Evolutionary conservation across 2,888 invertebrate species (phyloP), one percentile per base, ranked within the genome.

Genomic region (Athetis lepigone): DNA sequence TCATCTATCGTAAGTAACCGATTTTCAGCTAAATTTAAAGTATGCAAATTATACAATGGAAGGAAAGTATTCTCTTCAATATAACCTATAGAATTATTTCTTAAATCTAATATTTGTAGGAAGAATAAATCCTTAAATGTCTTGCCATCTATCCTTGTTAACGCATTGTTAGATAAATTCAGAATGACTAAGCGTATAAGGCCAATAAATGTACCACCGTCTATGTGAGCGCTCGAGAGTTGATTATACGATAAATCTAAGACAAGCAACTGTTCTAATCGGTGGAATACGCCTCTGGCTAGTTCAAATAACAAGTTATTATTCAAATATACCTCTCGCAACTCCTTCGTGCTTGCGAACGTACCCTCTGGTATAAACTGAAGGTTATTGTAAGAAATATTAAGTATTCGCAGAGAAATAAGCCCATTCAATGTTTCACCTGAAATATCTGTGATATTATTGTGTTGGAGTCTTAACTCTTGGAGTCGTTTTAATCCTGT

Each of bases 41-140:
- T 98, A 90, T 98, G 98, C 79, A 99, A 95, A 92, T 98, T 98
- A 92, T 98, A 98, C 61, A 98, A 95, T 9, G 98, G 97, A 80
- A 97, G 93, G 86, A 99, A 98, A 55, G 98, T 97, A 85, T 98
- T 98, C 81, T 98, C 97, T 91, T 98, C 98, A 84, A 98, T 97
- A 83, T 97, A 97, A 39, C 97, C 97, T 76, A 98, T 98, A 18
- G 97, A 97, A 88, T 98, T 98, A 89, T 98, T 98, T 82, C 97
- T 96, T 89, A 98, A 95, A 92, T 98, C 97, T 82, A 98, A 96
- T 78, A 98, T 98, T 92, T 98, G 98, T 60, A 98, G 95, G 88
- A 98, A 98, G 90, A 97, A 97, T 80, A 98, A 94, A 90, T 98
- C 98, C 89, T 97, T 98, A 92, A 98, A 98, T 74, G 98, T 98